These are phyloP conservation scores for Aspidoscelis tigris DNA, from an alignment of 2,113 vertebrate species.

Conservation along the genomic window DNA sequence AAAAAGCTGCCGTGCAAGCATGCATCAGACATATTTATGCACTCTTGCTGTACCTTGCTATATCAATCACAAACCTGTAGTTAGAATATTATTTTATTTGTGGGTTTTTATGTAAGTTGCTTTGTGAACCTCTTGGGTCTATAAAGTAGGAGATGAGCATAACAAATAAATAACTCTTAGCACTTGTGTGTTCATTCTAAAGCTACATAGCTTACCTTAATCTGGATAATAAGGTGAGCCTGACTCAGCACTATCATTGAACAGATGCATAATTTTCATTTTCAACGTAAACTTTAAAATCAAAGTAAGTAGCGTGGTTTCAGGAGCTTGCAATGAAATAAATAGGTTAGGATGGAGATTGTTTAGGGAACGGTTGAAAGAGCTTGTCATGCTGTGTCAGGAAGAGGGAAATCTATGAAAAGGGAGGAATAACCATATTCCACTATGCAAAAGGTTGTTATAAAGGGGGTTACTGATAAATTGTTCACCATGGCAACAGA, in stretches of 20 bases:
- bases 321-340: slow-evolving; percentile 1
- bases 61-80: too few species aligned
- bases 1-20: too few species aligned
- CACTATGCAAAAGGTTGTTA: slow-evolving; percentile 15
- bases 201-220: neutral
- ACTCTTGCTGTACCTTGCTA: too few species aligned
- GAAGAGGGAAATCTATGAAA: neutral
- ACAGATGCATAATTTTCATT: neutral
- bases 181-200: too few species aligned
- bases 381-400: neutral
- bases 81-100: too few species aligned
- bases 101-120: too few species aligned
- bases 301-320: neutral
- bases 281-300: neutral
- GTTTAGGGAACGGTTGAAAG: slow-evolving; percentile 1
- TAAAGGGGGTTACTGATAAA: slow-evolving; percentile 10
- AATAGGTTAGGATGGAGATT: slow-evolving; percentile 1
- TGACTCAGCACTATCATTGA: neutral
- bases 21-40: too few species aligned
- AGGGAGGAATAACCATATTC: slow-evolving; percentile 16
- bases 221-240: neutral
- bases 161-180: too few species aligned
- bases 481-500: slow-evolving; percentile 32
- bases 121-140: too few species aligned
- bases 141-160: too few species aligned